Evolutionary conservation across 1,140 invertebrate species (phyloP), one percentile per base, ranked within the genome.

Genomic region (Elymnias hypermnestra): DNA sequence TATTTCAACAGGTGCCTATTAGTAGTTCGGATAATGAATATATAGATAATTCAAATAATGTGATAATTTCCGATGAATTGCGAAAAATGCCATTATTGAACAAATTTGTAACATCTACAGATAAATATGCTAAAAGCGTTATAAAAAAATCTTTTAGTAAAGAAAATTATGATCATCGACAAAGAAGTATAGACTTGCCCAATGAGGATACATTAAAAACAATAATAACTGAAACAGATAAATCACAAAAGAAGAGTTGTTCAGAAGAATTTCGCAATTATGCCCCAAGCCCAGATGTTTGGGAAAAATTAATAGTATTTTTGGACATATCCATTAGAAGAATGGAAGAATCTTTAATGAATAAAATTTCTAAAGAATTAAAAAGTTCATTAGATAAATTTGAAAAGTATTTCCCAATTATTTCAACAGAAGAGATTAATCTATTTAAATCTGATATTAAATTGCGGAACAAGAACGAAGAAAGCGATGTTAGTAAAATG

Each of bases 311-410:
- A 15, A 54, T 53, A 3, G 19, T 63, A 45, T 48, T 57, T 13
- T 38, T 82, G 18, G 72, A 82, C 39, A 40, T 64, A n/a, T 50
- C 68, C 18, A 37, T 75, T 1, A 69, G 66, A 52, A 70, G 44
- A 55, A 47, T 82, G 23, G 73, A 77, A 43, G 50, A 64, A 10
- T 60, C 65, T 5, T 19, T 82, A 23, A 50, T 58, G n/a, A 61
- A 79, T 7, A 79, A 63, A 53, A 68, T 79, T 25, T 22, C 57
- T 8, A 61, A 40, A 13, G 67, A 79, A 60, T 23, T 79, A 21
- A 72, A 59, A 38, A 62, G 50, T 28, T 52, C 59, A 0, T 42
- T 72, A 5, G 22, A 57, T 9, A 40, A 48, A 17, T 55, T 73
- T 31, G 51, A 61, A 5, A 57, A 63, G 29, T 55, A 50, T 39